Evolutionary conservation across 2,888 invertebrate genomes (phyloP).

Genomic region (Harpalus rufipes): DNA sequence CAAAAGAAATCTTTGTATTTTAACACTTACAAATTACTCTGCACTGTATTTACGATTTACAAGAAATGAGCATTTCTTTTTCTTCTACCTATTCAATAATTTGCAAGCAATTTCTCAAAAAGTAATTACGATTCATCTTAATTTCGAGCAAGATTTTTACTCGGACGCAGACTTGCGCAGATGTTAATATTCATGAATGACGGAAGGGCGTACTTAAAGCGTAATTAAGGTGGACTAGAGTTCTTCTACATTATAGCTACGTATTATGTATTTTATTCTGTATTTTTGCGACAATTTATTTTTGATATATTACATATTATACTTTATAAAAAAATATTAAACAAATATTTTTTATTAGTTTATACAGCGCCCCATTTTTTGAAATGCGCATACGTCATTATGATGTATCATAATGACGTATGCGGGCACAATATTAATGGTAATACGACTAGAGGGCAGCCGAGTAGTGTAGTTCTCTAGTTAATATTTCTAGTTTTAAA

Average conservation of each 20-base stretch:
- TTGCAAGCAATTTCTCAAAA: neutral
- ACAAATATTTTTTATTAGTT: no score
- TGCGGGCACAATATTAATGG: no score
- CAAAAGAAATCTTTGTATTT: conserved; percentile 9
- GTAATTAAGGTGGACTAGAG: neutral
- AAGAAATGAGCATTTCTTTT: conserved; percentile 4
- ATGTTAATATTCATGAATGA: conserved; percentile 5
- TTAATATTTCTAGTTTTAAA: no score
- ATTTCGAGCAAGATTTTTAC: neutral
- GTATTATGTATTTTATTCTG: conserved; percentile 36
- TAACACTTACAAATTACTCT: conserved; percentile 22
- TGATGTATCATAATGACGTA: no score
- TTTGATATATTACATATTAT: no score
- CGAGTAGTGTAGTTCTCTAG: no score
- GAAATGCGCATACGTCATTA: no score
- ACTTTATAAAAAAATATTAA: no score
- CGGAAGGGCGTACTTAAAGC: neutral
- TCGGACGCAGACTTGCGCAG: neutral
- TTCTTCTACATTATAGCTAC: neutral
- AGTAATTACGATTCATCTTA: neutral
- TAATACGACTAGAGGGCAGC: no score
- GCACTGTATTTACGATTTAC: conserved; percentile 7
- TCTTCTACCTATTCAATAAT: neutral
- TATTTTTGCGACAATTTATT: conserved; percentile 25
- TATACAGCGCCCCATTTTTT: no score